Evolutionary conservation across 2,888 invertebrate genomes (phyloP).

Genomic region (Chorisops tibialis): DNA sequence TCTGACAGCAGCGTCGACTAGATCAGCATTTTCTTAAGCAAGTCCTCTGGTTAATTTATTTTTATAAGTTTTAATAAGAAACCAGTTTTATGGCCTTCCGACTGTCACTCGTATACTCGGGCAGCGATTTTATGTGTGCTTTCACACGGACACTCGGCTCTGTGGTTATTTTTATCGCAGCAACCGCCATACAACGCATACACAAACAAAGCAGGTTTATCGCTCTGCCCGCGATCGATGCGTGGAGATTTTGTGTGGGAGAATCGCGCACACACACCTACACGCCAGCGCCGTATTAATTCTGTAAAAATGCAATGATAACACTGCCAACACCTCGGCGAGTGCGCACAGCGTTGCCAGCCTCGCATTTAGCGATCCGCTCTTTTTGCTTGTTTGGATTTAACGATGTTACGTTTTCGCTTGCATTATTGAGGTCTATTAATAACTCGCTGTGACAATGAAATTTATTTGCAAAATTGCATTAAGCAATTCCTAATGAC

Average conservation of each 20-base stretch:
- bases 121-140: too few relatives aligned
- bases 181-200: too few relatives aligned
- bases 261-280: too few relatives aligned
- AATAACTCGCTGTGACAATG: background rate
- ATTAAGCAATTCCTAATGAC: constrained; percentile 6
- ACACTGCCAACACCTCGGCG: background rate
- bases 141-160: too few relatives aligned
- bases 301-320: too few relatives aligned
- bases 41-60: constrained; percentile 16
- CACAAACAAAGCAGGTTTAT: too few relatives aligned
- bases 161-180: too few relatives aligned
- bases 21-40: background rate
- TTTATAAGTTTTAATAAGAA: constrained; percentile 9
- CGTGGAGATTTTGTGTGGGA: too few relatives aligned
- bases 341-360: background rate
- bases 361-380: background rate
- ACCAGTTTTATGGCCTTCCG: constrained; percentile 22
- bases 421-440: background rate
- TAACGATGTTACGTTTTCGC: background rate
- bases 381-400: background rate
- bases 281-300: too few relatives aligned
- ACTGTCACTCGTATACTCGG: constrained; percentile 3
- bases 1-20: too few relatives aligned
- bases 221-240: too few relatives aligned
- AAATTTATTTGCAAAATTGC: constrained; percentile 7